Base-by-base conservation (phyloP, 1,140 invertebrate genomes). In the Danaus plexippus region DNA sequence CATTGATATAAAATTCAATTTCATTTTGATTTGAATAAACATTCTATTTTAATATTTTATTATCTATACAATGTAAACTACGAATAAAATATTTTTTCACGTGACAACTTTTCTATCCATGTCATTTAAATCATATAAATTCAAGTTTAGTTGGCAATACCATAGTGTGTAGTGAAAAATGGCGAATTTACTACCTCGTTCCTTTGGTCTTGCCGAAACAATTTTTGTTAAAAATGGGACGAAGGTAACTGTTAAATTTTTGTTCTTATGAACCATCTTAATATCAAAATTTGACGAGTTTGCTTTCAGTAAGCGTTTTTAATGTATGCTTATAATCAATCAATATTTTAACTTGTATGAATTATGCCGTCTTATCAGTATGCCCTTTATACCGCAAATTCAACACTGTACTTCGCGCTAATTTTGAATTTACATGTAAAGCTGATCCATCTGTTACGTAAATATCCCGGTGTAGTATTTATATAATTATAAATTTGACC, bases 161-260 rank as follows among this genome's bases (percentile, higher is more conserved):
- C 55, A 49, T 51, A 41, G 13, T 52, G 53, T 57, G 54, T 52
- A 56, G 54, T 47, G 64, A 81, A 91, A 90, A 88, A 92, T 92
- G 91, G 91, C 91, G 83, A 91, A 89, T 72, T 89, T 93, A 86
- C 89, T 92, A 75, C 89, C 89, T 73, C 89, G 91, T 75, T 88
- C 89, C 66, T 72, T 91, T 75, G 85, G 86, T 79, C 80, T 92
- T 75, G 89, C 89, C 59, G 91, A 92, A 85, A 89, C 85, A 77
- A 71, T 91, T 47, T 79, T 89, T 62, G 80, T 90, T 43, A 90
- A 91, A 80, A 91, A 90, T 85, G 89, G 89, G 63, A 66, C 87
- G 56, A 92, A 92, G 90, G 91, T 92, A 90, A 75, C 75, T 83
- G 22, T 32, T 32, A 32, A 4, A 32, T 32, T 32, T 32, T 0